A percentile compares a stretch with the other conserved stretches of the same genome.
Conservation (phyloP, 1,140 invertebrate species). For the Cherax quadricarinatus region DNA sequence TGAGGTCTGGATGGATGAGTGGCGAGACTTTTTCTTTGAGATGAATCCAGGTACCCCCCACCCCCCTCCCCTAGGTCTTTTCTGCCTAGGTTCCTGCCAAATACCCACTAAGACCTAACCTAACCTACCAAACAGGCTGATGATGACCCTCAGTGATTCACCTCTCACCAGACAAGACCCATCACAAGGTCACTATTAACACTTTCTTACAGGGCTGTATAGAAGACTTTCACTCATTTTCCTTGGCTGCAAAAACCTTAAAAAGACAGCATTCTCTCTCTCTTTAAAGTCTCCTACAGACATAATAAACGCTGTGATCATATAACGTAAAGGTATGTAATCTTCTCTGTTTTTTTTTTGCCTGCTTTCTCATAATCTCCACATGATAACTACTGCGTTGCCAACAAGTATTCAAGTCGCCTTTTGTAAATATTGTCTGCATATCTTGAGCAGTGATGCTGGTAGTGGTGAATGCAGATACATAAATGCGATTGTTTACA, state of each 20-base stretch:
- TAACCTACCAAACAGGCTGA: slow-evolving; percentile 13
- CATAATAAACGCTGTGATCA: neutral
- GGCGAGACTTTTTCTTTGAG: slow-evolving; percentile 78
- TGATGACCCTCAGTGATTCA: slow-evolving; percentile 29
- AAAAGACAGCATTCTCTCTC: neutral
- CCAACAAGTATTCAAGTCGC: too few relatives aligned
- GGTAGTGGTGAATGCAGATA: neutral
- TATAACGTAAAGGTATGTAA: neutral
- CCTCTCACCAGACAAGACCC: slow-evolving; percentile 28
- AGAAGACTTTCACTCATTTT: neutral
- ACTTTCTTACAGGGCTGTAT: slow-evolving; percentile 38
- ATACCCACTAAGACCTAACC: slow-evolving; percentile 11
- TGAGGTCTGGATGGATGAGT: slow-evolving; percentile 79
- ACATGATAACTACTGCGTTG: too few relatives aligned
- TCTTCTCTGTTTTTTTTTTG: neutral
- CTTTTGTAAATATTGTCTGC: too few relatives aligned
- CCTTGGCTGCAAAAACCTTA: neutral
- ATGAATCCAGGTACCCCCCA: slow-evolving; percentile 76
- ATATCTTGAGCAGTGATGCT: too few relatives aligned
- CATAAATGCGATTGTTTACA: slow-evolving; percentile 24
- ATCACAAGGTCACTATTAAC: slow-evolving; percentile 24
- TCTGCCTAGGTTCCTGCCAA: slow-evolving; percentile 8
- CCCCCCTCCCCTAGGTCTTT: neutral
- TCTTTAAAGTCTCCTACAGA: neutral
- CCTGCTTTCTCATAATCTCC: neutral